A percentile compares a stretch with the other conserved stretches of the same genome.
Conservation (phyloP, 2,888 invertebrate species). For the Hirtodrosophila histrioides region DNA sequence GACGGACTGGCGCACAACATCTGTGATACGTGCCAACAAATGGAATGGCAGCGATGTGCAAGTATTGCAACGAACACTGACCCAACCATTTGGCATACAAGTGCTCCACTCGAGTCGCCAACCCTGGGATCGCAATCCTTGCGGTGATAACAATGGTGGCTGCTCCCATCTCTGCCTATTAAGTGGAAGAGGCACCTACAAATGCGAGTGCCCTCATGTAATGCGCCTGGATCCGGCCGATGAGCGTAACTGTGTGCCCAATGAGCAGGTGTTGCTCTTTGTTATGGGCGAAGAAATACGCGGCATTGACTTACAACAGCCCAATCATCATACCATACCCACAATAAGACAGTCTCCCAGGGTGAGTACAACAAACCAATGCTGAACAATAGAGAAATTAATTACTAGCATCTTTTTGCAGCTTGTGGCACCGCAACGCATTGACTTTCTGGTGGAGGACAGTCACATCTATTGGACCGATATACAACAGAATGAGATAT, state of each 20-base stretch:
- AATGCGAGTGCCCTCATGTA: constrained; percentile 94
- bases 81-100: constrained; percentile 96
- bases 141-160: constrained; percentile 89
- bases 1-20: constrained; percentile 96
- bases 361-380: constrained; percentile 42
- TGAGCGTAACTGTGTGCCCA: constrained; percentile 87
- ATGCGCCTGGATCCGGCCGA: constrained; percentile 89
- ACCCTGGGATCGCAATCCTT: constrained; percentile 88
- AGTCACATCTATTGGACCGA: constrained; percentile 92
- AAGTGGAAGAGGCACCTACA: constrained; percentile 87
- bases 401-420: constrained; percentile 72
- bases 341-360: constrained; percentile 87
- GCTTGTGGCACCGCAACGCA: constrained; percentile 88
- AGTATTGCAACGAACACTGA: constrained; percentile 91
- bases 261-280: constrained; percentile 92
- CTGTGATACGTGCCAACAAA: constrained; percentile 94
- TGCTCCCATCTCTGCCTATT: constrained; percentile 93
- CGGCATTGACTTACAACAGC: constrained; percentile 91
- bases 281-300: constrained; percentile 91
- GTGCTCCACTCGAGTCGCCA: constrained; percentile 91
- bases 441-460: constrained; percentile 89
- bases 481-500: constrained; percentile 90
- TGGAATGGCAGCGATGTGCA: constrained; percentile 92
- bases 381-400: background rate
- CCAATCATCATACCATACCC: constrained; percentile 91